phyloP scores from a whole-genome alignment of 2,888 invertebrate species.

The Acleris holmiana region DNA sequence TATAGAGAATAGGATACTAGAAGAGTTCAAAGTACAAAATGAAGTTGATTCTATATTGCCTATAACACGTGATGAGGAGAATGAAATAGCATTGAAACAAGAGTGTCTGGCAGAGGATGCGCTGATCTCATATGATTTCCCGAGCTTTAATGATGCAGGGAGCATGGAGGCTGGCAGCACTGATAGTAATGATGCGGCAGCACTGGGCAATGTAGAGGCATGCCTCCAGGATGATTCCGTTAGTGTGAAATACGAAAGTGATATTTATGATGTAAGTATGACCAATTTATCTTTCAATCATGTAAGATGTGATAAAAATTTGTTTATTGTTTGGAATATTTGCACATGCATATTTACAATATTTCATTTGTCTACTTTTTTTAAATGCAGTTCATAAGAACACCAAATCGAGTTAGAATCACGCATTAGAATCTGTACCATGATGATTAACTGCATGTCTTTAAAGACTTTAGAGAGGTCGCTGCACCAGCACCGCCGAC shows the following conservation, averaged over 20 bases:
- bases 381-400: too few relatives aligned
- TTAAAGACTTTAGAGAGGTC: too few relatives aligned
- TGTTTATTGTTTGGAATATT: too few relatives aligned
- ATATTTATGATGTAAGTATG: slow-evolving; percentile 51
- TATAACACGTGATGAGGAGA: slow-evolving; percentile 18
- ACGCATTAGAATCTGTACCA: too few relatives aligned
- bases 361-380: too few relatives aligned
- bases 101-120: slow-evolving; percentile 45
- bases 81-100: slow-evolving; percentile 21
- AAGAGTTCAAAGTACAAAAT: slow-evolving; percentile 36
- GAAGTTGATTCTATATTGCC: slow-evolving; percentile 35
- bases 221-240: slow-evolving; percentile 64
- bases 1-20: slow-evolving; percentile 33
- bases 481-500: too few relatives aligned
- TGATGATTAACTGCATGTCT: too few relatives aligned
- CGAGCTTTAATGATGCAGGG: slow-evolving; percentile 47
- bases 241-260: slow-evolving; percentile 57
- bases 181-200: slow-evolving; percentile 68
- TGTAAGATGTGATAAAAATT: not conserved
- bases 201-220: slow-evolving; percentile 68
- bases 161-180: slow-evolving; percentile 56
- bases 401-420: too few relatives aligned
- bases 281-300: not conserved
- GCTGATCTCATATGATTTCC: slow-evolving; percentile 61
- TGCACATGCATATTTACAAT: too few relatives aligned